Evolutionary conservation across 2,113 vertebrate species (phyloP).

Genomic region (Chauna torquata): DNA sequence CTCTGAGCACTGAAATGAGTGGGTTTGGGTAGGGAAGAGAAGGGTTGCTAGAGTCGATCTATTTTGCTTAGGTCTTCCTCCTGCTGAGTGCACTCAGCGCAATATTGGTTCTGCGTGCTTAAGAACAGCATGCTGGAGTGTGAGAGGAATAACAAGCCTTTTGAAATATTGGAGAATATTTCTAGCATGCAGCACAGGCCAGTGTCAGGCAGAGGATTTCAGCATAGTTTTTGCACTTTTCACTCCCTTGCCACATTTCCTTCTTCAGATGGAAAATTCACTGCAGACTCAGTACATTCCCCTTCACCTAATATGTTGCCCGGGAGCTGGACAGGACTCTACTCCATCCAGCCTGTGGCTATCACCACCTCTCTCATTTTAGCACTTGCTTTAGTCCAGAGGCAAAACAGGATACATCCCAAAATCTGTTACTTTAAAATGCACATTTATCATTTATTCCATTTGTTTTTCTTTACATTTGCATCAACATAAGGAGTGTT

Average conservation of each 20-base stretch:
- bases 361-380: not conserved
- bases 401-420: not conserved
- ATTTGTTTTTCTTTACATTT: not conserved
- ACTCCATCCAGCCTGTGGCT: not conserved
- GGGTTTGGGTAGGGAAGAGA: not conserved
- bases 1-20: not conserved
- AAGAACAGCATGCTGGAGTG: not conserved
- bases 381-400: not conserved
- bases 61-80: not conserved
- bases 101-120: not conserved
- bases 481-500: not conserved
- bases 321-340: not conserved
- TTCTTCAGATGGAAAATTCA: not conserved
- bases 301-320: fast-evolving
- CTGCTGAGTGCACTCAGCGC: not conserved
- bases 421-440: not conserved
- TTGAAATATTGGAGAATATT: not conserved
- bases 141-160: not conserved
- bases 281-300: not conserved
- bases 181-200: not conserved
- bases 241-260: not conserved
- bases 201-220: not conserved
- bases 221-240: not conserved
- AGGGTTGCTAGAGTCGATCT: fast-evolving
- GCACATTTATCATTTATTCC: not conserved